A percentile compares a stretch with the other conserved stretches of the same genome.
Evolutionary conservation across 2,113 vertebrate genomes (phyloP).

Genomic region (Rana temporaria): DNA sequence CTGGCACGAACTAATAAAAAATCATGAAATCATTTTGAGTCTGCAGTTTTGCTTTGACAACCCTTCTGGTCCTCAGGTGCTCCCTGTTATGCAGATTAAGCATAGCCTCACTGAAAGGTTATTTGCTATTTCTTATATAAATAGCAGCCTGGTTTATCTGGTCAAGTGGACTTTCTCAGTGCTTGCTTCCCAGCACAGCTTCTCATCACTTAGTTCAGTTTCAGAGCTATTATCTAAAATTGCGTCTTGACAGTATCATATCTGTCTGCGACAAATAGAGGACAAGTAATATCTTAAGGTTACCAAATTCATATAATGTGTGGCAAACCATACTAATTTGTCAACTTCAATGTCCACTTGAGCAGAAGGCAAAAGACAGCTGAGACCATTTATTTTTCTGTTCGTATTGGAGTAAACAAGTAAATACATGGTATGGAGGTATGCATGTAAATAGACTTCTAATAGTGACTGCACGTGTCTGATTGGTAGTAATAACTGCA

Average conservation of each 20-base stretch:
- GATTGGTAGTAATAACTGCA: too few species aligned
- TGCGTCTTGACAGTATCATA: conserved; percentile 34
- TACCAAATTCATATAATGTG: conserved; percentile 21
- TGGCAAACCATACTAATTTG: conserved; percentile 1
- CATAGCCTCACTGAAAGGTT: conserved; percentile 48
- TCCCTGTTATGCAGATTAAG: conserved; percentile 57
- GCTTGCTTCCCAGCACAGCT: conserved; percentile 11
- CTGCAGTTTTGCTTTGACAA: conserved; percentile 53
- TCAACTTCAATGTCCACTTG: not conserved
- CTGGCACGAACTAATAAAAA: conserved; percentile 49
- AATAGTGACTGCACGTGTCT: too few species aligned
- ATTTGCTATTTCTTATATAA: conserved; percentile 48
- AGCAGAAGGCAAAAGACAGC: not conserved
- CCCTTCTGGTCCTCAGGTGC: conserved; percentile 51
- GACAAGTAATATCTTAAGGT: conserved; percentile 35
- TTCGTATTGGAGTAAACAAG: not conserved
- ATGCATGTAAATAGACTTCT: too few species aligned
- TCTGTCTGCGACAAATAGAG: conserved; percentile 9
- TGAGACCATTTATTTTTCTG: not conserved
- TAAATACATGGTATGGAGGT: too few species aligned
- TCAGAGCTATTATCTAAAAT: conserved; percentile 26
- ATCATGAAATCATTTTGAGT: conserved; percentile 54
- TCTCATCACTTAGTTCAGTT: conserved; percentile 13
- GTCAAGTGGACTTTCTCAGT: conserved; percentile 15
- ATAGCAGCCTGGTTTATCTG: conserved; percentile 38